phyloP scores from a whole-genome alignment of 2,113 vertebrate genomes.

The Pterocles gutturalis region DNA sequence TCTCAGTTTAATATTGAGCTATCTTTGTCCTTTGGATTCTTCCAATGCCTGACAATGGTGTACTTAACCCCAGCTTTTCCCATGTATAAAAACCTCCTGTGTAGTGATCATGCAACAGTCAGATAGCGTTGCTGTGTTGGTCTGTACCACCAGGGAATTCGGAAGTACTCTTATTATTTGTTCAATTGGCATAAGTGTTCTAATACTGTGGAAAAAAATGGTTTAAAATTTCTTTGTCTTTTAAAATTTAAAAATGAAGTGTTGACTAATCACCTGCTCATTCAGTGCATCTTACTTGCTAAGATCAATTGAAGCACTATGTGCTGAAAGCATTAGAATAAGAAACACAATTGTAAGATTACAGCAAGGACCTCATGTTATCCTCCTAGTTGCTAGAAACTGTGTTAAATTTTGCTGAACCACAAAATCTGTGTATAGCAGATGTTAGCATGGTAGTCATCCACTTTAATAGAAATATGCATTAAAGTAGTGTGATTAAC shows the following conservation, averaged over 20 bases:
- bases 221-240: background rate
- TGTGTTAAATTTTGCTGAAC: background rate
- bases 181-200: background rate
- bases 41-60: background rate
- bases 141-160: background rate
- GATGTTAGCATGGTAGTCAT: background rate
- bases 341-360: background rate
- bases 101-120: background rate
- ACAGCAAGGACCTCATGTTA: background rate
- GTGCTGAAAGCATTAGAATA: background rate
- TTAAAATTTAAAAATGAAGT: background rate
- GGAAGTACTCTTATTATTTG: background rate
- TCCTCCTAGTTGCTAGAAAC: background rate
- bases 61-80: background rate
- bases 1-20: background rate
- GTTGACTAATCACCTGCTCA: background rate
- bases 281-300: background rate
- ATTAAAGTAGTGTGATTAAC: background rate
- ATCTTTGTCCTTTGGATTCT: background rate
- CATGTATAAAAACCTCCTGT: background rate
- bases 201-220: background rate
- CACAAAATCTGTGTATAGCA: background rate
- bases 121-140: background rate
- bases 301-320: background rate
- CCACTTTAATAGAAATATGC: background rate